Evolutionary conservation across 2,797 vertebrate species (phyloP), one percentile per base, ranked within the genome.

Genomic region (Bradypodion pumilum): DNA sequence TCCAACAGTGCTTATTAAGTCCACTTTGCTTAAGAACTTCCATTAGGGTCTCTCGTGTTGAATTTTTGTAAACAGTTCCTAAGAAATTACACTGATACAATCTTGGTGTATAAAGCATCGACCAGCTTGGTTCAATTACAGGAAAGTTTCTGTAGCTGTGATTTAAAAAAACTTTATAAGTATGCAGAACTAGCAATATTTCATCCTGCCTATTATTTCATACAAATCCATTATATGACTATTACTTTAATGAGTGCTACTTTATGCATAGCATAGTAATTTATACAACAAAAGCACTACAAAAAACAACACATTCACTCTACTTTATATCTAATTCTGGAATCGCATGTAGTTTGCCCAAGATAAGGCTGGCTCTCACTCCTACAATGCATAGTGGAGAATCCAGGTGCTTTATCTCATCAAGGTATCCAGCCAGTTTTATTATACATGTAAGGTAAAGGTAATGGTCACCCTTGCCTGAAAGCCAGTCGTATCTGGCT

Each of bases 51-150:
- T 99, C 97, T 92, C 99, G 96, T 66, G 98, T 98, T 66, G 99
- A 99, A 94, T 99, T 99, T 94, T 97, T 97, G 95, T 99, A 98
- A 93, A 98, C 81, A 0, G 99, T 99, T 91, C 98, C 98, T 62
- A 99, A 93, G 91, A 99, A 99, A 92, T 98, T 99, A 93, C 98
- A 99, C n/a, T 98, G 94, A 91, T 98, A 98, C 0, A 96, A 95
- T 81, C 98, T 97, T 87, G 94, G 95, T 77, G 97, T 95, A 89
- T 95, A 96, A n/a, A 99, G 95, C 95, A 99, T 95, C 78, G 98
- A 97, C 91, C 97, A 95, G 87, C 92, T 98, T 1, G 97, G 97
- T 85, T 97, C 96, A 88, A 99, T 95, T 90, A 98, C 92, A 35
- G 98, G 98, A 93, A 99, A 99, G 93, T 96, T 96, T 85, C 98